Base-by-base conservation (phyloP, 2,888 invertebrate genomes). In the Cantharis rustica region DNA sequence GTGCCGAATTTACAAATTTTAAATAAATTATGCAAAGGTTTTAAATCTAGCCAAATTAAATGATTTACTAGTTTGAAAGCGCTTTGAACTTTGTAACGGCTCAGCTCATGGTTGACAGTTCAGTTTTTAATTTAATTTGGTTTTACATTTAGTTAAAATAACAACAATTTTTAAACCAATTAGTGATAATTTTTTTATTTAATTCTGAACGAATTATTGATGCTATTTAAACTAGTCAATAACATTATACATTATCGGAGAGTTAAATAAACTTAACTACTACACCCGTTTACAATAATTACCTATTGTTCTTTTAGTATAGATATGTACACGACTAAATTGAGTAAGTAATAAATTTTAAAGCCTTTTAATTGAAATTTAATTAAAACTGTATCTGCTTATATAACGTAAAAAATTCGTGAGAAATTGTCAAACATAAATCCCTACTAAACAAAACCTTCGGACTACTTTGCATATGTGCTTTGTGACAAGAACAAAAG, bases 401-500 rank as follows among this genome's bases (percentile, higher is more conserved):
- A 72, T 10, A 20, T 26, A 27, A 10, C 3, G 10, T 9, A 73
- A 72, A 76, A 79, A 73, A 75, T 74, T 71, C 82, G 82, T 81
- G 82, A 82, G 82, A 81, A 81, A 79, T 80, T 80, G 79, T 82
- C 80, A 79, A 80, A 80, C 80, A 80, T 79, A 82, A 80, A 81
- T 81, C 80, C 80, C 78, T 76, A 75, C 77, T 79, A 80, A 80
- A 82, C 81, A 81, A 81, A 78, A 79, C 73, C 79, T 66, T 62
- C 77, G 73, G 75, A 77, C 82, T 81, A 80, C 71, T 82, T 79
- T 79, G 81, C 81, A 82, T 81, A 81, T 73, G 80, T 78, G 77
- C 79, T 79, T 81, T 82, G 79, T 82, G 77, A 71, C 72, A 81
- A 81, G 83, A 82, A 83, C 81, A 82, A 81, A 81, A 80, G 81